Evolutionary conservation across 92 coral and sea anemone species (phyloP).

Genomic region (Epizoanthus scotinus): DNA sequence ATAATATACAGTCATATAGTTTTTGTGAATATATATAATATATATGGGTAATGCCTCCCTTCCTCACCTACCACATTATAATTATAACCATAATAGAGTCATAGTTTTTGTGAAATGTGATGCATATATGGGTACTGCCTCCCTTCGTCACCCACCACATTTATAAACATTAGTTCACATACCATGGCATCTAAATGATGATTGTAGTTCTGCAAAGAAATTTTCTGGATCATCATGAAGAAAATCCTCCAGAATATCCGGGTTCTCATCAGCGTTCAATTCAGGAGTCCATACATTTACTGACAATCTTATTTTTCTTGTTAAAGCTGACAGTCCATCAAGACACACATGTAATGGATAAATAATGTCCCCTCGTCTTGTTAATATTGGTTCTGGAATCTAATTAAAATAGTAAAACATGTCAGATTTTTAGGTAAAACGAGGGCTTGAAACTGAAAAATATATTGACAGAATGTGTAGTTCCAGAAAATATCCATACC

Average conservation of each 20-base stretch:
- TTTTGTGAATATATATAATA: no score
- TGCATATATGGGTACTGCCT: no score
- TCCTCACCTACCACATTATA: no score
- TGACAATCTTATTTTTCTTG: slow-evolving; percentile 74
- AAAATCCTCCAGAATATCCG: slow-evolving; percentile 49
- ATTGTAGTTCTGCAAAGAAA: slow-evolving; percentile 57
- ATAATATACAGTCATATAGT: no score
- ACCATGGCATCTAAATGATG: slow-evolving; percentile 85
- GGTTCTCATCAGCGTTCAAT: slow-evolving; percentile 51
- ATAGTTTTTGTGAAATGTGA: no score
- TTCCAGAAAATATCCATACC: no score
- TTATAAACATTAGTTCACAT: background rate
- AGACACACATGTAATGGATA: slow-evolving; percentile 78
- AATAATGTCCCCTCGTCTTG: slow-evolving; percentile 78
- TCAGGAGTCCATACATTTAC: slow-evolving; percentile 93
- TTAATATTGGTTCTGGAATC: slow-evolving; percentile 60
- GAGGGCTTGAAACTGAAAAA: no score
- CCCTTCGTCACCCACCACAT: no score
- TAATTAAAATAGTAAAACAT: background rate
- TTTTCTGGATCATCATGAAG: slow-evolving; percentile 73
- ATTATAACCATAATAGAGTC: no score
- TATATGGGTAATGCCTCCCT: no score
- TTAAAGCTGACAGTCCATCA: slow-evolving; percentile 73
- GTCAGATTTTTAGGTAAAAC: background rate
- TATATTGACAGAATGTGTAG: no score